Evolutionary conservation across 2,888 invertebrate species (phyloP).

Genomic region (Orchesellides sinensis): DNA sequence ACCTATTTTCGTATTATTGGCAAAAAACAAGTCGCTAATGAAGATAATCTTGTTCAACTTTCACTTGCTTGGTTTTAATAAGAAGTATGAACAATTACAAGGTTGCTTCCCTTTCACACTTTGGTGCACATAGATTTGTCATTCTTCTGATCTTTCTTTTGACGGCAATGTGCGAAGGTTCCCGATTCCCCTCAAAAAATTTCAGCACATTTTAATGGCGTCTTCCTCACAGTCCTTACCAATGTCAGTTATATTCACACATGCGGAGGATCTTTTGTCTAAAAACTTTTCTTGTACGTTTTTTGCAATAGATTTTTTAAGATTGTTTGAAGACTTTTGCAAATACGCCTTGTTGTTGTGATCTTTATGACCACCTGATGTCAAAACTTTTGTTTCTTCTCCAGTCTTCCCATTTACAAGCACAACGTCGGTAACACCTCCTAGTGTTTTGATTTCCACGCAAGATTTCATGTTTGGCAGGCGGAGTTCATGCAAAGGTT

Average conservation of each 20-base stretch:
- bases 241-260: conserved; percentile 49
- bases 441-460: conserved; percentile 56
- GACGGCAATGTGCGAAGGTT: conserved; percentile 35
- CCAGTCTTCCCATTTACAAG: conserved; percentile 33
- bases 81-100: conserved; percentile 26
- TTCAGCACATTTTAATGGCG: conserved; percentile 36
- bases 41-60: conserved; percentile 49
- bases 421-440: conserved; percentile 34
- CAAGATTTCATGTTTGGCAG: conserved; percentile 39
- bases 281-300: conserved; percentile 13
- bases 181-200: too few relatives aligned
- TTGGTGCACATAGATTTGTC: background rate
- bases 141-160: conserved; percentile 15
- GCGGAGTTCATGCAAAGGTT: background rate
- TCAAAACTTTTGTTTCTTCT: conserved; percentile 20
- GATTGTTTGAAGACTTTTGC: background rate
- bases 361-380: conserved; percentile 1
- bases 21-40: conserved; percentile 54
- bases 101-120: conserved; percentile 11
- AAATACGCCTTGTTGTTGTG: background rate
- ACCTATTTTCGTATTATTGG: conserved; percentile 42
- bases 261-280: conserved; percentile 26
- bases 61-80: conserved; percentile 38
- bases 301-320: background rate
- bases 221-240: conserved; percentile 43